Conservation (phyloP, 1,140 invertebrate species). For the Ceratina australensis region DNA sequence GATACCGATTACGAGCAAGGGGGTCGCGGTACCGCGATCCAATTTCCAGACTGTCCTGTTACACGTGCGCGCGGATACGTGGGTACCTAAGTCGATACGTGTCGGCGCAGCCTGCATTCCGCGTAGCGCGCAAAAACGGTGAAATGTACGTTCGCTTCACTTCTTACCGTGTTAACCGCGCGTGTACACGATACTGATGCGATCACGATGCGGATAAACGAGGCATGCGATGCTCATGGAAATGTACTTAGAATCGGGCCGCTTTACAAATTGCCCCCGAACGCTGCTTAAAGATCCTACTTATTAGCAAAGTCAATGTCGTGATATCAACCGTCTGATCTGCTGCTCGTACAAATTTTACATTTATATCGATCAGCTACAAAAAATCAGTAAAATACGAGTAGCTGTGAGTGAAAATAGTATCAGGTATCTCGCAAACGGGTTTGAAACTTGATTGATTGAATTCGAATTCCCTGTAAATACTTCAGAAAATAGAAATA, state of each 20-base stretch:
- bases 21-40: conserved; percentile 46
- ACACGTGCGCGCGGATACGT: conserved; percentile 37
- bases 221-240: conserved; percentile 30
- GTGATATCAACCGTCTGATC: not conserved
- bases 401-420: no score
- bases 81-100: conserved; percentile 21
- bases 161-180: conserved; percentile 44
- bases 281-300: not conserved
- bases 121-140: conserved; percentile 47
- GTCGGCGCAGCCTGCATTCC: conserved; percentile 45
- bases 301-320: not conserved
- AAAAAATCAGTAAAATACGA: no score
- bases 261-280: conserved; percentile 17
- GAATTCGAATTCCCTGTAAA: no score
- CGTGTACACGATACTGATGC: conserved; percentile 41
- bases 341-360: no score
- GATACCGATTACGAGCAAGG: conserved; percentile 44
- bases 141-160: conserved; percentile 52
- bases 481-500: no score
- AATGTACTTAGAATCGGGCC: not conserved
- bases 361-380: no score
- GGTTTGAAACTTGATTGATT: no score
- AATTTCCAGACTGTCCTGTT: conserved; percentile 58
- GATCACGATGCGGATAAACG: conserved; percentile 35
- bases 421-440: no score